Conservation (phyloP, 2,888 invertebrate genomes). For the Ochropleura leucogaster region DNA sequence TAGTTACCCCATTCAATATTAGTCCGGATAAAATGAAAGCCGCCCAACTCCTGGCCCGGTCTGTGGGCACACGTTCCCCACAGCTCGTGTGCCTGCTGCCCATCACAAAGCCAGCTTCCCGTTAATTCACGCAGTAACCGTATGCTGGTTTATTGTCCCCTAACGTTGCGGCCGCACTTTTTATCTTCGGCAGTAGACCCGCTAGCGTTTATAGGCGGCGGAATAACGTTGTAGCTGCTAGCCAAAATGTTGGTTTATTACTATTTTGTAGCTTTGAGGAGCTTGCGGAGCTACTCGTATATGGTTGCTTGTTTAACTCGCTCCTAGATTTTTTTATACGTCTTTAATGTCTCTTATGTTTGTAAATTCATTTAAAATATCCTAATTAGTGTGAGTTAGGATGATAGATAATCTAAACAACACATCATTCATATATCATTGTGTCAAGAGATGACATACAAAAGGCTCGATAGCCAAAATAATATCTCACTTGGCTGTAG, state of each 20-base stretch:
- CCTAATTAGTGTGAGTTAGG: neutral
- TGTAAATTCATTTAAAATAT: neutral
- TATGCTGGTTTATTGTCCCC: conserved; percentile 70
- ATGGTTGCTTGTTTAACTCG: neutral
- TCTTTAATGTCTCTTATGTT: neutral
- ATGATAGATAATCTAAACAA: neutral
- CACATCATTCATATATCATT: neutral
- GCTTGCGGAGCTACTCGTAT: neutral
- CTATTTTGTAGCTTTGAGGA: conserved; percentile 27
- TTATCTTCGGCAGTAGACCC: conserved; percentile 62
- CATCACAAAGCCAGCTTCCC: conserved; percentile 30
- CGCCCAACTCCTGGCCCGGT: neutral
- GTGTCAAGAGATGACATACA: neutral
- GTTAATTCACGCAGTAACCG: conserved; percentile 73
- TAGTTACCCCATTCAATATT: neutral
- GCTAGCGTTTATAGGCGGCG: conserved; percentile 48
- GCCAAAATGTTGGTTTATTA: conserved; percentile 38
- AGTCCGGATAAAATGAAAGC: neutral
- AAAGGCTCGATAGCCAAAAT: neutral
- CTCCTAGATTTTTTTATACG: neutral
- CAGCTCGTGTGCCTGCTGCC: conserved; percentile 12
- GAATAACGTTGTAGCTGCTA: conserved; percentile 46
- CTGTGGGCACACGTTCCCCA: fast-evolving
- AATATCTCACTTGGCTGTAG: neutral
- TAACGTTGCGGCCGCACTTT: conserved; percentile 65